Base-by-base conservation (phyloP, 2,888 invertebrate genomes). In the Leptura quadrifasciata region DNA sequence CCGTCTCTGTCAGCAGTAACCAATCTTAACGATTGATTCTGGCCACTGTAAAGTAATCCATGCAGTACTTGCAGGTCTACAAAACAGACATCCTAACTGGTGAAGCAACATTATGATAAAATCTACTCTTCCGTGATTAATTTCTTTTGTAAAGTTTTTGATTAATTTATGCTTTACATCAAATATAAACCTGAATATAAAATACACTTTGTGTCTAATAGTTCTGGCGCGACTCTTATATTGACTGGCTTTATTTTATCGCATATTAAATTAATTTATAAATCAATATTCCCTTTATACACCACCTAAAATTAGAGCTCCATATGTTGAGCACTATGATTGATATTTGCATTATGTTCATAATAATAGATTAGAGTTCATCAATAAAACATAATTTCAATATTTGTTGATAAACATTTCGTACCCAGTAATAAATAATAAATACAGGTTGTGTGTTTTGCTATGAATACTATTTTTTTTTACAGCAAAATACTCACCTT, bases 231-330 rank as follows among this genome's bases (percentile, higher is more conserved):
- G 47, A 47, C n/a, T 47, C 4, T 17, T n/a, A 47, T n/a, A 47
- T 47, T 47, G 15, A n/a, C 1, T n/a, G 47, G 4, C n/a, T 21
- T 20, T 9, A 55, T 55, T 20, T 21, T 60, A 60, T 27, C n/a
- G 31, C 31, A 12, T 27, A 24, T 27, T 24, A 27, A 24, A 17
- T 21, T 60, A 27, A 60, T 60, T 60, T 27, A 60, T 60, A 27
- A 27, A 60, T 60, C 60, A n/a, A 60, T 60, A 60, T 20, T 21
- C 8, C 31, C 12, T 15, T 24, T 17, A 15, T n/a, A 9, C 15
- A 27, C 12, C 2, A 60, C 5, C 60, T 60, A 60, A 27, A 60
- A 60, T 60, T 60, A 60, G 31, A 60, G 15, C 60, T 17, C 15
- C 27, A 5, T 15, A 17, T 17, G n/a, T n/a, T 27, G 8, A 60